A percentile compares a stretch with the other conserved stretches of the same genome.
Evolutionary conservation across 2,113 vertebrate genomes (phyloP).

Genomic region (Carettochelys insculpta): DNA sequence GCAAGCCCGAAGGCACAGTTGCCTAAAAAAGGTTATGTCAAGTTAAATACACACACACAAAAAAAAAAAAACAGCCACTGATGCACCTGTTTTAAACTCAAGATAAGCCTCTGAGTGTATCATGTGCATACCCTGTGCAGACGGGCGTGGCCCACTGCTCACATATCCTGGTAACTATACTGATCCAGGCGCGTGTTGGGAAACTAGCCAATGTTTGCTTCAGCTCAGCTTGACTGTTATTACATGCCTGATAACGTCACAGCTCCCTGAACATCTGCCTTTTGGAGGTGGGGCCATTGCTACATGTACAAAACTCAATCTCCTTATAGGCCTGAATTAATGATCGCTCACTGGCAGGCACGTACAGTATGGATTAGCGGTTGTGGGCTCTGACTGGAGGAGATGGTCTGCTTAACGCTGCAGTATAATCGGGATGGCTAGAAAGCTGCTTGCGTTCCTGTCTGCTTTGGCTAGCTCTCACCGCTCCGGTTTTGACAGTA

Average conservation of each 20-base stretch:
- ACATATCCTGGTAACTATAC: not conserved
- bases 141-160: not conserved
- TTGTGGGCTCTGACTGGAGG: not conserved
- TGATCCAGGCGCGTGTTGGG: not conserved
- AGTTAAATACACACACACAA: not conserved
- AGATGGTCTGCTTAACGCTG: not conserved
- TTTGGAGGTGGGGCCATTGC: not conserved
- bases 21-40: not conserved
- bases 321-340: not conserved
- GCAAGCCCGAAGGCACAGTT: not conserved
- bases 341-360: not conserved
- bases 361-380: not conserved
- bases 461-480: not conserved
- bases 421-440: not conserved
- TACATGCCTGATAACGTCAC: not conserved
- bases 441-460: not conserved
- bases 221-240: not conserved
- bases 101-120: not conserved
- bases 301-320: not conserved
- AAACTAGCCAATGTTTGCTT: not conserved
- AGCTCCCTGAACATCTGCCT: not conserved
- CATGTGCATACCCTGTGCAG: not conserved
- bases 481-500: not conserved
- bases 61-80: not conserved
- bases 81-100: not conserved